Conservation (phyloP, 2,113 vertebrate genomes). For the Ageneiosus marmoratus region DNA sequence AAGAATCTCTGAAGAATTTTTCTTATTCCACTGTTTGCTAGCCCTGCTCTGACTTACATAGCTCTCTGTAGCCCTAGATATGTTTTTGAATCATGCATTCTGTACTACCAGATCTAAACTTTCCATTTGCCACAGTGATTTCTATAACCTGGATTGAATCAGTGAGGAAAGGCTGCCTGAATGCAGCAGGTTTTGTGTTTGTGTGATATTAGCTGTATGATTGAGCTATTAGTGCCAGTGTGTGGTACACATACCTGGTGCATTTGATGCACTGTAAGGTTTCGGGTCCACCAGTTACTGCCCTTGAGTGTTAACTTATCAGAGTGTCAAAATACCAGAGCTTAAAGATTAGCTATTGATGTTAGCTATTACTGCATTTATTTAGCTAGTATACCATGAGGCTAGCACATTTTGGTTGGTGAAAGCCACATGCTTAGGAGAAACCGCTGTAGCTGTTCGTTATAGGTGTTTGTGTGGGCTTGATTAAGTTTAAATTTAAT, state of each 20-base stretch:
- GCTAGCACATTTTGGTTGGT: background rate
- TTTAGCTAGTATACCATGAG: background rate
- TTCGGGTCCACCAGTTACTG: background rate
- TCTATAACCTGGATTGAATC: background rate
- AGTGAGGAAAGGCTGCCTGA: background rate
- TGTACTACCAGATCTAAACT: background rate
- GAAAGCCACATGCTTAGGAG: background rate
- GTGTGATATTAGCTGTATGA: background rate
- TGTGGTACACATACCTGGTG: background rate
- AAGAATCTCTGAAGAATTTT: no score
- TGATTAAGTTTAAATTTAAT: background rate
- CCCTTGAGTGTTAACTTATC: background rate
- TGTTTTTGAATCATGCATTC: background rate
- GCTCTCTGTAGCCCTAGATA: background rate
- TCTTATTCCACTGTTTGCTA: background rate
- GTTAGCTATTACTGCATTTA: background rate
- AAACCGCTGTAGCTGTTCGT: background rate
- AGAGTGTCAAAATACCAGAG: background rate
- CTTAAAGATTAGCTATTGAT: background rate
- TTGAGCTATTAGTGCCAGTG: background rate
- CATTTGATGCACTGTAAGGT: background rate
- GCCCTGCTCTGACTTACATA: background rate
- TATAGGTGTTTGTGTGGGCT: background rate
- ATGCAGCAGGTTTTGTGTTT: background rate
- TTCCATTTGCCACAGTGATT: background rate